Evolutionary conservation across 2,888 invertebrate genomes (phyloP).

Genomic region (Himalopsyche kuldschensis): DNA sequence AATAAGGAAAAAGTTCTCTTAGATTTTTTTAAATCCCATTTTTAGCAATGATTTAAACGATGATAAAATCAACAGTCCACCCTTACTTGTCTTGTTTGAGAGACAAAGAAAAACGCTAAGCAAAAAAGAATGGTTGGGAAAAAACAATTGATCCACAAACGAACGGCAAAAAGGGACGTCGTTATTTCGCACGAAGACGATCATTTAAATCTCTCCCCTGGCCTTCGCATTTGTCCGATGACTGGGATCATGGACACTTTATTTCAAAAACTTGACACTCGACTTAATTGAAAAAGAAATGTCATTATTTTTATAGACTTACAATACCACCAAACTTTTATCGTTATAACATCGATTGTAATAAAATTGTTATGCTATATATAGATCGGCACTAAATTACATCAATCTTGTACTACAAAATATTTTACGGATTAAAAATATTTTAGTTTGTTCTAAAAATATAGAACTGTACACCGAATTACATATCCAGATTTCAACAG

Average conservation of each 20-base stretch:
- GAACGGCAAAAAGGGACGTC: neutral
- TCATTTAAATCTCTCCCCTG: neutral
- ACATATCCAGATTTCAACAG: too few relatives aligned
- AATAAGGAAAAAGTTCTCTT: neutral
- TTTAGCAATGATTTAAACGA: neutral
- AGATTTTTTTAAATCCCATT: neutral
- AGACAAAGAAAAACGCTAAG: neutral
- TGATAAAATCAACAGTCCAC: neutral
- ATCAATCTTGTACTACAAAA: too few relatives aligned
- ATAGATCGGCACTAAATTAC: too few relatives aligned
- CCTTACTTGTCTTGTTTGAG: neutral
- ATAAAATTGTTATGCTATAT: too few relatives aligned
- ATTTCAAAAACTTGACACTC: neutral
- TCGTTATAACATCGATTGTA: too few relatives aligned
- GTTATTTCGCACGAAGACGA: neutral
- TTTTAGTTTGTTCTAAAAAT: too few relatives aligned
- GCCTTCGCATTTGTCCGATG: neutral
- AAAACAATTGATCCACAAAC: conserved; percentile 1
- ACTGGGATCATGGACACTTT: neutral
- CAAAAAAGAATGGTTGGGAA: neutral
- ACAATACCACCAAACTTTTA: too few relatives aligned
- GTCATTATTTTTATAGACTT: too few relatives aligned
- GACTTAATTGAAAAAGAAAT: neutral
- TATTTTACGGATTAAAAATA: too few relatives aligned
- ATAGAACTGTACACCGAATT: too few relatives aligned